phyloP scores from a whole-genome alignment of 2,888 invertebrate species.

The Lagria hirta region DNA sequence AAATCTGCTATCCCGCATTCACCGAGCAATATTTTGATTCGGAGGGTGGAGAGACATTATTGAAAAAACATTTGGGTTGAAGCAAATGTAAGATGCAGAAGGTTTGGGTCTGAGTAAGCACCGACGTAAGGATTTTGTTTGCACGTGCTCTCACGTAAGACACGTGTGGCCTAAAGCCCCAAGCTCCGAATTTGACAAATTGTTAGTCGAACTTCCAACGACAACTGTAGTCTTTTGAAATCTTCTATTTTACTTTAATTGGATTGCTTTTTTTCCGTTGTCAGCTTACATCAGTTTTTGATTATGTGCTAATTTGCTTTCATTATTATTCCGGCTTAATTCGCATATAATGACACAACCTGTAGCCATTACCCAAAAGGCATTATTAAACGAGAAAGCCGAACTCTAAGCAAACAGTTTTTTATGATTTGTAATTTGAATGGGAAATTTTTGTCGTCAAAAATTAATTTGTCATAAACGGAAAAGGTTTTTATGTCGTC shows the following conservation, averaged over 20 bases:
- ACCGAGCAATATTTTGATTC: too few relatives aligned
- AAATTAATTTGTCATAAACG: constrained; percentile 20
- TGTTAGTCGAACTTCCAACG: constrained; percentile 16
- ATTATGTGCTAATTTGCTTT: constrained; percentile 26
- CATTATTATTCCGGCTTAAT: constrained; percentile 23
- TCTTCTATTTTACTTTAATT: constrained; percentile 17
- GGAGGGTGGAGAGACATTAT: too few relatives aligned
- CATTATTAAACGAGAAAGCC: constrained; percentile 9
- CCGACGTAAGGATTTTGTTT: constrained; percentile 15
- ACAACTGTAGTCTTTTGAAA: constrained; percentile 18
- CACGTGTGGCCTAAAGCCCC: constrained; percentile 18
- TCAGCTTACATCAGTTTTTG: constrained; percentile 17
- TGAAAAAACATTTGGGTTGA: constrained; percentile 14
- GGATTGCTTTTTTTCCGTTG: constrained; percentile 13
- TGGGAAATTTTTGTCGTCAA: constrained; percentile 7
- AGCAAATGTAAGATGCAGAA: constrained; percentile 2
- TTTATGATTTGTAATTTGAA: constrained; percentile 8
- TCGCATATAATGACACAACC: constrained; percentile 23
- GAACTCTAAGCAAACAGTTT: constrained; percentile 10
- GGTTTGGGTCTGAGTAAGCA: constrained; percentile 21
- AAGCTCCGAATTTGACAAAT: constrained; percentile 24
- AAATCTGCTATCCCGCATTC: too few relatives aligned
- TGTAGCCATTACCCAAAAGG: constrained; percentile 9
- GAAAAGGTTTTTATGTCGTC: constrained; percentile 16
- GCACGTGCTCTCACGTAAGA: constrained; percentile 17